Base-by-base conservation (phyloP, 2,797 vertebrate genomes). In the Lagorchestes hirsutus region DNA sequence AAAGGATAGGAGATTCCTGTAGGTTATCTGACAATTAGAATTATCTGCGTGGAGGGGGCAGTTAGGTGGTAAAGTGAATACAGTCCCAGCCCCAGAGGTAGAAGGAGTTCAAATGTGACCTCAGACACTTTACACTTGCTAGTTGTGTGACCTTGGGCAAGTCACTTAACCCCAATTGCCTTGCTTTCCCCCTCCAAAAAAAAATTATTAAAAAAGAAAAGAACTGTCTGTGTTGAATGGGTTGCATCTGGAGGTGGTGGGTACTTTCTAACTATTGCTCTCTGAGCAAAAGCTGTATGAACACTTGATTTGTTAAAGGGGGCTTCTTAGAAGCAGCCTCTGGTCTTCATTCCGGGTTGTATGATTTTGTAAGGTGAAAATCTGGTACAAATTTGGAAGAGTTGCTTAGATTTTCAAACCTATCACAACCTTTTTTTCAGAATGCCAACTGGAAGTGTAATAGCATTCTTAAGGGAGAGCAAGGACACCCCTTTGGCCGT, bases 401-500 rank as follows among this genome's bases (percentile, higher is more conserved):
- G 29, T 82, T 22, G 29, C 9, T 40, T 29, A 5, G 50, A 5
- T 90, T 87, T 87, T 58, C 54, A 91, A 24, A 27, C 31, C 31
- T 56, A 27, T 46, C 67, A 58, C 24, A 40, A 54, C 24, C 40
- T 92, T 52, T 52, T 31, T 31, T 40, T 24, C 91, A 95, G 94
- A n/a, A 34, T 31, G 54, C 55, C 11, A 54, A 18, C 22, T 55
- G 55, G 91, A 14, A n/a, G 3, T 95, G 74, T 82, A 55, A 59
- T 46, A 6, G 22, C n/a, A 13, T 59, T 90, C 94, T 97, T 94
- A 87, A 2, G 12, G 97, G 97, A 0, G 24, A 96, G 31, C n/a
- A 22, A 0, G 97, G 96, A 11, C 94, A 98, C 52, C 24, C 92
- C 55, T 34, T 96, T 50, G 93, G 95, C 2, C 95, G 93, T 40